Conservation (phyloP, 37 sponge, comb jelly and placozoan genomes). For the Geodia barretti region DNA sequence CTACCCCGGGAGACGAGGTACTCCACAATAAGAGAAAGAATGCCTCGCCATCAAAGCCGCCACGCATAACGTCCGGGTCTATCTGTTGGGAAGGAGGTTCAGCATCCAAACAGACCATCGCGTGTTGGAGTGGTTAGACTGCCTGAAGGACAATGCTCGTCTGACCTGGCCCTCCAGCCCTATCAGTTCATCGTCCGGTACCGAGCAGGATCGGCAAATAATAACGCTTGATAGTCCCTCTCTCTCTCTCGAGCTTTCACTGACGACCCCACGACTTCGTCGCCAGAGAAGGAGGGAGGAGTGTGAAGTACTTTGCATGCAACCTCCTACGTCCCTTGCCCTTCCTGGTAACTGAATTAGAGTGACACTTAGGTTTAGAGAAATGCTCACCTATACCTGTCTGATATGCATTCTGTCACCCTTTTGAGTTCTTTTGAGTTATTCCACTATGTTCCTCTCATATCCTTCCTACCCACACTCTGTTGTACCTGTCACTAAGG, state of each 20-base stretch:
- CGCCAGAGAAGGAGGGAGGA: not conserved
- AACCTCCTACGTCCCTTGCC: no score
- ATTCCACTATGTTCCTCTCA: no score
- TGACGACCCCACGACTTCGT: not conserved
- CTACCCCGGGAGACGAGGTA: conserved; percentile 4
- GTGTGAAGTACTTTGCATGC: not conserved
- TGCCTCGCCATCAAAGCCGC: conserved; percentile 24
- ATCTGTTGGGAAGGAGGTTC: conserved; percentile 10
- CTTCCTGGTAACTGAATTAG: no score
- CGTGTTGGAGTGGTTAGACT: not conserved
- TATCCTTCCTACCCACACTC: no score
- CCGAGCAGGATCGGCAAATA: not conserved
- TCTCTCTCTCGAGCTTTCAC: not conserved
- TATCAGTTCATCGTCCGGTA: not conserved
- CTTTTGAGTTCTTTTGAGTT: no score
- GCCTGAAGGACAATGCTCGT: conserved; percentile 10
- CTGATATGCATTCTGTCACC: no score
- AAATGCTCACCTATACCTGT: no score
- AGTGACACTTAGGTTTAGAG: no score
- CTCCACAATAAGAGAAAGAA: conserved; percentile 33
- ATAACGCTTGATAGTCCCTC: not conserved
- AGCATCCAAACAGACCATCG: conserved; percentile 13
- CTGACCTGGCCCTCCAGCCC: not conserved
- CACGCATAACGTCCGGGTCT: conserved; percentile 9
- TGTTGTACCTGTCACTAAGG: no score